A percentile compares a stretch with the other conserved stretches of the same genome.
Evolutionary conservation across 2,113 vertebrate species (phyloP).

Genomic region (Pelecanus crispus): DNA sequence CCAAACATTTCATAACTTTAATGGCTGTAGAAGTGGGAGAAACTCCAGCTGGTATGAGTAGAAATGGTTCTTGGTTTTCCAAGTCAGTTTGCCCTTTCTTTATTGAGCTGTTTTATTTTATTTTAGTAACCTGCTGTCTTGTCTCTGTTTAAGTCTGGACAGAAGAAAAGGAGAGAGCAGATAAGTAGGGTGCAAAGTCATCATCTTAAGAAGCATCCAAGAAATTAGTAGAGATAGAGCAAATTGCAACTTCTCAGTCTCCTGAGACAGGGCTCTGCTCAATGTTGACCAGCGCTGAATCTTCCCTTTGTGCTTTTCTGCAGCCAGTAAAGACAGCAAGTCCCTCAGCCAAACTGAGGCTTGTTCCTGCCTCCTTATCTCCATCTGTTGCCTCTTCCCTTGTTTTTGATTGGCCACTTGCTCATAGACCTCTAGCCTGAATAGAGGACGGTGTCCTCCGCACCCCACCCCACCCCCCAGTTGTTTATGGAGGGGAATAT

Average conservation of each 20-base stretch:
- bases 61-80: constrained; percentile 29
- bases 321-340: background rate
- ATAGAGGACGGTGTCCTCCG: background rate
- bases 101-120: background rate
- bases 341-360: background rate
- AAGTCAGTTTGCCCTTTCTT: background rate
- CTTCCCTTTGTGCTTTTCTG: background rate
- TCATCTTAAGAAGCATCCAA: background rate
- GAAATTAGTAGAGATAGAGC: background rate
- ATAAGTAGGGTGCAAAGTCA: background rate
- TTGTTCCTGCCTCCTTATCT: background rate
- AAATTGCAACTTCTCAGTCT: background rate
- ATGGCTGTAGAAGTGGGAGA: constrained; percentile 49
- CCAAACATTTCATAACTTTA: constrained; percentile 56
- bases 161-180: background rate
- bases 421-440: background rate
- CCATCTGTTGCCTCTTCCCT: background rate
- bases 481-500: background rate
- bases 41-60: constrained; percentile 44
- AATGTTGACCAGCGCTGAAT: background rate
- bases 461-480: background rate
- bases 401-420: background rate
- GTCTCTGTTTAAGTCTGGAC: background rate
- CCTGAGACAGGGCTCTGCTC: background rate
- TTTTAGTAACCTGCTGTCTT: background rate